A percentile compares a stretch with the other conserved stretches of the same genome.
phyloP scores from a whole-genome alignment of 1,140 invertebrate species.

The Physella acuta region DNA sequence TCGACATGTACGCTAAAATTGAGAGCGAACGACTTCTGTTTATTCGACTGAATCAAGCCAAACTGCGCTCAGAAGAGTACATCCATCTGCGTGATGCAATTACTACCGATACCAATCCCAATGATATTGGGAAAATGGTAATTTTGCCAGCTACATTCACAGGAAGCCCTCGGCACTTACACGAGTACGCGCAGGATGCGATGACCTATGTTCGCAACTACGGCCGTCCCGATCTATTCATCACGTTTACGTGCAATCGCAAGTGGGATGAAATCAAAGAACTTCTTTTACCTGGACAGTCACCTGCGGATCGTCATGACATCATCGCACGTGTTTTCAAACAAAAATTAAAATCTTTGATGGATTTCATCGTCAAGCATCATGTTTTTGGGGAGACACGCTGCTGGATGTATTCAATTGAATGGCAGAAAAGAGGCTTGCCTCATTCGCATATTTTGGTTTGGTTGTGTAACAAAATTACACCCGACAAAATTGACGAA shows the following conservation, averaged over 20 bases:
- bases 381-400: background rate
- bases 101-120: conserved; percentile 29
- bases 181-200: conserved; percentile 62
- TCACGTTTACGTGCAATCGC: conserved; percentile 63
- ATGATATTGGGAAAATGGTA: conserved; percentile 46
- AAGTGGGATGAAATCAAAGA: conserved; percentile 61
- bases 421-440: conserved; percentile 63
- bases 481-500: background rate
- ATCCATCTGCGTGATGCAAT: conserved; percentile 40
- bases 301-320: conserved; percentile 61
- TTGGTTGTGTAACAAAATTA: conserved; percentile 42
- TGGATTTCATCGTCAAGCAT: background rate
- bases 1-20: conserved; percentile 60
- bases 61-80: conserved; percentile 35
- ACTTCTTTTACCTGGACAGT: conserved; percentile 45
- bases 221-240: conserved; percentile 60
- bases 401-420: conserved; percentile 49
- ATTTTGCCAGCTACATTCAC: conserved; percentile 58
- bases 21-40: conserved; percentile 49
- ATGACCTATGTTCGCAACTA: conserved; percentile 62
- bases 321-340: conserved; percentile 62
- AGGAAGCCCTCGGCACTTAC: conserved; percentile 58
- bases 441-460: conserved; percentile 64
- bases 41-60: conserved; percentile 40
- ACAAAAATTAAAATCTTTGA: conserved; percentile 60